A percentile compares a stretch with the other conserved stretches of the same genome.
Conservation (phyloP, 2,888 invertebrate genomes). For the Cheilosia variabilis region DNA sequence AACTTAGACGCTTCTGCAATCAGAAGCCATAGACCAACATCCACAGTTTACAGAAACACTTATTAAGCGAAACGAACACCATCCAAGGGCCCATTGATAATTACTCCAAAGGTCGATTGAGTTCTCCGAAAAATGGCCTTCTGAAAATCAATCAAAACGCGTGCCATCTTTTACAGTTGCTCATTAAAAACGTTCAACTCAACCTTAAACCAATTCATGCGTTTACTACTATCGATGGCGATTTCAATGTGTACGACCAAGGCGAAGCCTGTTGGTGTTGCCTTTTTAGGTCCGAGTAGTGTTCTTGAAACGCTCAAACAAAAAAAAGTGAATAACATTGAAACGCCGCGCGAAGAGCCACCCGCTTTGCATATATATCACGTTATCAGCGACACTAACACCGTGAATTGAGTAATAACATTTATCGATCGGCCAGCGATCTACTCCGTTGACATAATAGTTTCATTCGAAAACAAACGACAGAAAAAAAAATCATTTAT, state of each 20-base stretch:
- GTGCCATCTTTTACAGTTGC: not conserved
- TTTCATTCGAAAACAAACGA: slow-evolving; percentile 50
- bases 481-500: slow-evolving; percentile 35
- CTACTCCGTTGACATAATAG: slow-evolving; percentile 65
- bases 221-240: not conserved
- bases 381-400: slow-evolving; percentile 53
- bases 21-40: no score
- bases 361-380: slow-evolving; percentile 65
- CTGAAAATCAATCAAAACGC: not conserved
- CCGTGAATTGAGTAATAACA: slow-evolving; percentile 54
- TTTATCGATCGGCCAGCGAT: slow-evolving; percentile 40
- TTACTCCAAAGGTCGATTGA: not conserved
- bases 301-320: slow-evolving; percentile 65
- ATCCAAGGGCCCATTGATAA: no score
- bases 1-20: no score
- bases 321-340: slow-evolving; percentile 27
- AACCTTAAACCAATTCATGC: slow-evolving; percentile 46
- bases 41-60: no score
- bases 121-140: not conserved
- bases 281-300: slow-evolving; percentile 52
- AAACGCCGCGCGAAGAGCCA: slow-evolving; percentile 29
- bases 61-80: no score
- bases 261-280: slow-evolving; percentile 42
- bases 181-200: slow-evolving; percentile 9
- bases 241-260: slow-evolving; percentile 27